phyloP scores from a whole-genome alignment of 2,888 invertebrate genomes.

The Hecatera dysodea region DNA sequence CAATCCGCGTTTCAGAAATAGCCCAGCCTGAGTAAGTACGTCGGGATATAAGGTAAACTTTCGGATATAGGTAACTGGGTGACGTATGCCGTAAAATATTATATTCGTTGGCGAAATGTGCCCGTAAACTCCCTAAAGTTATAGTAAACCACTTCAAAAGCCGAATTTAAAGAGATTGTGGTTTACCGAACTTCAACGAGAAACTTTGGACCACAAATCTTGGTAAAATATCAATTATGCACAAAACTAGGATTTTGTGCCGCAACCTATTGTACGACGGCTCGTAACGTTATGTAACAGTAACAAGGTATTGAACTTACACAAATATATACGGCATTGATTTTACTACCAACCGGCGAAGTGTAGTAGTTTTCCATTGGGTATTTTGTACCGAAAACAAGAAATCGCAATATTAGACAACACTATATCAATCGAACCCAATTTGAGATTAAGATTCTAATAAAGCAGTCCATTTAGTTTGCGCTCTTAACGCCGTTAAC shows the following conservation, averaged over 20 bases:
- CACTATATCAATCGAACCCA: slow-evolving; percentile 35
- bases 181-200: slow-evolving; percentile 52
- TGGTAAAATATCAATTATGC: slow-evolving; percentile 45
- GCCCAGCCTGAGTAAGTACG: slow-evolving; percentile 73
- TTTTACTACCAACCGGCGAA: slow-evolving; percentile 32
- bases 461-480: slow-evolving; percentile 54
- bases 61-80: slow-evolving; percentile 63
- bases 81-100: slow-evolving; percentile 69
- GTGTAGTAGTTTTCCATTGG: slow-evolving; percentile 16
- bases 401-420: slow-evolving; percentile 5
- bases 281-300: slow-evolving; percentile 50
- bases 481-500: slow-evolving; percentile 45
- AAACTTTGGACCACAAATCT: slow-evolving; percentile 58
- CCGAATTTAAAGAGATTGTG: slow-evolving; percentile 51
- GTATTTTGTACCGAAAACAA: slow-evolving; percentile 5
- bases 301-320: slow-evolving; percentile 45
- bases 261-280: slow-evolving; percentile 40
- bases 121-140: slow-evolving; percentile 72
- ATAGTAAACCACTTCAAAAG: slow-evolving; percentile 66
- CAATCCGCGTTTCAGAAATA: slow-evolving; percentile 81
- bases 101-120: slow-evolving; percentile 73
- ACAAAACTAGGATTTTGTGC: slow-evolving; percentile 30
- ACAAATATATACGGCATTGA: slow-evolving; percentile 40
- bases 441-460: slow-evolving; percentile 49
- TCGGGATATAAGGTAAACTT: slow-evolving; percentile 74